A percentile compares a stretch with the other conserved stretches of the same genome.
Conservation (phyloP, 2,888 invertebrate species). For the Sphecodes monilicornis region DNA sequence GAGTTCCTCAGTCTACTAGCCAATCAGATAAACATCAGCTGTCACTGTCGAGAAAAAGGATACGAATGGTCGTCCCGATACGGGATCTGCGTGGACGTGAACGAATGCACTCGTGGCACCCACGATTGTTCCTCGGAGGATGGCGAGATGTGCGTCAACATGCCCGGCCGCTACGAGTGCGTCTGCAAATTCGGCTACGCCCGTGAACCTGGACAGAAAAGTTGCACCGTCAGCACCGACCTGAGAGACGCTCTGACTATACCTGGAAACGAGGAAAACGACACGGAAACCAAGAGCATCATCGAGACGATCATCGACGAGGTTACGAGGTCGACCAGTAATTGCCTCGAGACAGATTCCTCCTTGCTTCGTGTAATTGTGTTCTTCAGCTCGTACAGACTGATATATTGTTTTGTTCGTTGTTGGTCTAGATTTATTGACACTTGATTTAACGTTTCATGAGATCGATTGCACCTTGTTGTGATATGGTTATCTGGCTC, state of each 20-base stretch:
- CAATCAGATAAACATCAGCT: conserved; percentile 88
- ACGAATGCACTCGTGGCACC: conserved; percentile 85
- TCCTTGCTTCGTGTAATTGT: not conserved
- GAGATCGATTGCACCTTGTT: not conserved
- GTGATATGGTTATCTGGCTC: not conserved
- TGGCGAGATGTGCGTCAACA: conserved; percentile 87
- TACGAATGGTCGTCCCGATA: conserved; percentile 87
- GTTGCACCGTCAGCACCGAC: conserved; percentile 60
- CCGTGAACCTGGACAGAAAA: conserved; percentile 55
- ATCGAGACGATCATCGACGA: conserved; percentile 40
- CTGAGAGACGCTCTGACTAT: conserved; percentile 59
- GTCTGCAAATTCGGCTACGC: conserved; percentile 73
- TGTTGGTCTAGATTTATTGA: not conserved
- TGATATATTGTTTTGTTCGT: not conserved
- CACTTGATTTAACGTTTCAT: not conserved
- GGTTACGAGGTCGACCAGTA: conserved; percentile 45
- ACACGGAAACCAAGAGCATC: conserved; percentile 34
- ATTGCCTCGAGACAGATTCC: not conserved
- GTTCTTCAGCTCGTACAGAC: not conserved
- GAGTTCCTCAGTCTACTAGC: conserved; percentile 85
- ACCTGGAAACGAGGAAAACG: conserved; percentile 17
- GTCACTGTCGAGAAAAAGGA: conserved; percentile 85
- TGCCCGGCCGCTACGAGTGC: conserved; percentile 83
- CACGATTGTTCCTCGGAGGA: conserved; percentile 83
- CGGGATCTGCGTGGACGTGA: conserved; percentile 88